phyloP scores from a whole-genome alignment of 2,888 invertebrate genomes.

The Serripes groenlandicus region DNA sequence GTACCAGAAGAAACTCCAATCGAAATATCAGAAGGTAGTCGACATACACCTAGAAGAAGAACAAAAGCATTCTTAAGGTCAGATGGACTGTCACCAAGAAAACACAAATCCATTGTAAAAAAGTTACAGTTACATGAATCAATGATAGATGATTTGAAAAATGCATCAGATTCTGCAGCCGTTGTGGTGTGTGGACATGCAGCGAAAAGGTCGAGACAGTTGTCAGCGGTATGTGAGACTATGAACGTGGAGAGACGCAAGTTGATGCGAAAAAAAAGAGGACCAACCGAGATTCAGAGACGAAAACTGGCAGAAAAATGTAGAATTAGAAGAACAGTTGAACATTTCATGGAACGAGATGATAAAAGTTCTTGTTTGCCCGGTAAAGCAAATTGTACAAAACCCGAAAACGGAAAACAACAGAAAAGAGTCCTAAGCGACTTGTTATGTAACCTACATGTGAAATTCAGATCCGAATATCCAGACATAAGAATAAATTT shows the following conservation, averaged over 20 bases:
- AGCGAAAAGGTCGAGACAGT: not conserved
- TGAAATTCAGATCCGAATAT: conserved; percentile 49
- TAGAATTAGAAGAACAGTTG: conserved; percentile 10
- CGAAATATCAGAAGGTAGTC: not conserved
- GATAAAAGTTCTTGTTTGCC: conserved; percentile 37
- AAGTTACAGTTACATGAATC: conserved; percentile 6
- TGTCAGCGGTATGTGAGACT: not conserved
- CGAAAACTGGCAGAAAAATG: conserved; percentile 18
- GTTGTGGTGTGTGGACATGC: not conserved
- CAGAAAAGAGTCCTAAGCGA: conserved; percentile 44
- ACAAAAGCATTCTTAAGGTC: not conserved
- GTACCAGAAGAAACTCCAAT: not conserved
- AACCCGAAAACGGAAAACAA: conserved; percentile 3
- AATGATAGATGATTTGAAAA: not conserved
- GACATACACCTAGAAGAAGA: conserved; percentile 8
- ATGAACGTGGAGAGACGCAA: not conserved
- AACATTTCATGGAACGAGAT: conserved; percentile 33
- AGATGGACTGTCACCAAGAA: not conserved
- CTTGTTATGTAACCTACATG: conserved; percentile 32
- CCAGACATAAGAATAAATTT: conserved; percentile 32
- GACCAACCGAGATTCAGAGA: conserved; percentile 9
- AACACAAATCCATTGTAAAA: not conserved
- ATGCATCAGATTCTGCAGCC: not conserved
- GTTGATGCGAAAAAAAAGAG: conserved; percentile 6
- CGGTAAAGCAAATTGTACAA: conserved; percentile 31